Evolutionary conservation across 2,888 invertebrate species (phyloP), one percentile per base, ranked within the genome.

Genomic region (Leptinotarsa haldemani): DNA sequence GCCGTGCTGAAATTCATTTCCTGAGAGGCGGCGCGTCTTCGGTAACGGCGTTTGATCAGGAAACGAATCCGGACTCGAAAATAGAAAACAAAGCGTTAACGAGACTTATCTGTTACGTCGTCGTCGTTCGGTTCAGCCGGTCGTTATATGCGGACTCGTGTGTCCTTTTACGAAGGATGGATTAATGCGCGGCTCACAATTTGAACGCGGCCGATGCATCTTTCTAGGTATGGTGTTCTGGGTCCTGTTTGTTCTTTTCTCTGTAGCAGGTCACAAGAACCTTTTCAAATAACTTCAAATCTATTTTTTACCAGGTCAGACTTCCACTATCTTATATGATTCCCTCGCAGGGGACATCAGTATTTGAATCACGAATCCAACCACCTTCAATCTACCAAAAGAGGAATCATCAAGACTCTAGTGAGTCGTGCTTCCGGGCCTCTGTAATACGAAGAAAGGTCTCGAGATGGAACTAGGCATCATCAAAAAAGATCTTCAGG

Each of bases 1-100:
- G 83, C 78, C 83, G 81, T 79, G 82, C 86, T 85, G 85, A 86
- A 86, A 86, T 86, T 86, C 86, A 86, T 86, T 86, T 86, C 86
- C 86, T 86, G 86, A 25, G 82, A 82, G 82, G 80, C 83, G 82
- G 82, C 84, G 82, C 83, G 86, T 86, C 86, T 85, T 86, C 84
- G 80, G 84, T 84, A 84, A 79, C 82, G 85, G n/a, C 66, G 48
- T 66, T 52, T 66, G 66, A 85, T 83, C 85, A 86, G 85, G 86
- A 86, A 86, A 84, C 85, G 84, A 84, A 85, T 83, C 83, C 83
- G 84, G 83, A 82, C 84, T 84, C 85, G 83, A 85, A 58, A 86
- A 86, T 85, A 85, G 85, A 84, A 86, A 86, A 86, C 86, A 86
- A 86, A 85, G 84, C 84, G 74, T 72, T 66, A 48, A 66, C 66